Evolutionary conservation across 2,888 invertebrate genomes (phyloP).

Genomic region (Limnephilus marmoratus): DNA sequence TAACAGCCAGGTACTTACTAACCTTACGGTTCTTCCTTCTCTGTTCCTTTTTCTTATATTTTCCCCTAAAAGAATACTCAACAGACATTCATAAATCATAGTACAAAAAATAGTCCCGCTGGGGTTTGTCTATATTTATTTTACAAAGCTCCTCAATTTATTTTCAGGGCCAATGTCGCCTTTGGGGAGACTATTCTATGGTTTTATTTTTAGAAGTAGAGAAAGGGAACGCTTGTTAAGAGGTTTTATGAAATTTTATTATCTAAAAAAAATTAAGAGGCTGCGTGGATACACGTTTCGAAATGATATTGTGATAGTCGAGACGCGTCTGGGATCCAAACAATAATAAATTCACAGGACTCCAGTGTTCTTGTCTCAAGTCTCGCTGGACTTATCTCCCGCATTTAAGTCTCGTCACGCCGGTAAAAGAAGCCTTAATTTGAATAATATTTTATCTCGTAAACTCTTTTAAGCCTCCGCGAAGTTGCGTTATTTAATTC

Average conservation of each 20-base stretch:
- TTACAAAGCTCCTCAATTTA: neutral
- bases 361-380: neutral
- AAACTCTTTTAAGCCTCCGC: neutral
- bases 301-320: neutral
- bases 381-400: neutral
- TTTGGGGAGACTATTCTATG: neutral
- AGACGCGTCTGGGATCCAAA: neutral
- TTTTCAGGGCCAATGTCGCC: neutral
- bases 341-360: neutral
- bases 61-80: neutral
- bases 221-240: neutral
- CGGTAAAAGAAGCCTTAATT: neutral
- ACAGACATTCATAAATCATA: neutral
- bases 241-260: neutral
- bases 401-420: neutral
- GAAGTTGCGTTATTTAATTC: slow-evolving; percentile 21
- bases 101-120: neutral
- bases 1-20: neutral
- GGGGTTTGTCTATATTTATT: neutral
- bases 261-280: neutral
- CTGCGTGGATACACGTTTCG: too few species aligned
- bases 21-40: neutral
- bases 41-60: neutral
- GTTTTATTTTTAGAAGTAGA: neutral
- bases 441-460: neutral